Percentiles rank a stretch among this genome's conserved stretches.
Conservation (phyloP, 2,888 invertebrate genomes). For the Cepaea hortensis region DNA sequence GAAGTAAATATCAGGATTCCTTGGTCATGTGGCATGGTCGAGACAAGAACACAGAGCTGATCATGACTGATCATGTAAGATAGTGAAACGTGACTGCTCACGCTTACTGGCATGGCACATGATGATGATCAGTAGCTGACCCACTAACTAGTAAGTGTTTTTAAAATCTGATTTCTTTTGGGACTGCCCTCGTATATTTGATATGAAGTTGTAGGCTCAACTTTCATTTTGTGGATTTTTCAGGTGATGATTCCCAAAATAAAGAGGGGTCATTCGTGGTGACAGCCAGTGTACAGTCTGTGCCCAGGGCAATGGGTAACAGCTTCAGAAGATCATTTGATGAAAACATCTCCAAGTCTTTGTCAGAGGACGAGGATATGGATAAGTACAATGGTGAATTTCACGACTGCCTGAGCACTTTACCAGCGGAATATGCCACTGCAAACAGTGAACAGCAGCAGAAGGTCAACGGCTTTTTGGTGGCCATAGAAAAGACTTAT, state of each 20-base stretch:
- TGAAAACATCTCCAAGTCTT: slow-evolving; percentile 6
- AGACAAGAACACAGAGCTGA: too few species aligned
- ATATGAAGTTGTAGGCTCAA: too few species aligned
- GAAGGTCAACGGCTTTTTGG: neutral
- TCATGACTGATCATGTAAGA: too few species aligned
- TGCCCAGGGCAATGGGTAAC: slow-evolving; percentile 35
- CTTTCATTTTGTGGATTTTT: neutral
- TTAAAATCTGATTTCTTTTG: neutral
- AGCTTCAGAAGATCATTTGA: slow-evolving; percentile 9
- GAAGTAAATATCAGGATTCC: too few species aligned
- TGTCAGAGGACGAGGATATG: neutral
- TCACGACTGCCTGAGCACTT: slow-evolving; percentile 17
- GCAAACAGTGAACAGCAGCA: too few species aligned
- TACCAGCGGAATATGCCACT: slow-evolving; percentile 12
- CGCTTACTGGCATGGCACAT: too few species aligned
- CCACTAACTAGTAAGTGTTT: neutral
- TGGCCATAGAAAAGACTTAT: neutral
- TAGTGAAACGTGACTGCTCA: too few species aligned
- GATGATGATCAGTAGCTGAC: too few species aligned
- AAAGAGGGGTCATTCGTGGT: neutral
- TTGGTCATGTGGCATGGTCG: too few species aligned
- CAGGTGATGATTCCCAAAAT: slow-evolving; percentile 14
- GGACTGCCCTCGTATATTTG: too few species aligned
- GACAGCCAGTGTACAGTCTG: neutral
- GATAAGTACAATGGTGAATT: slow-evolving; percentile 32